Percentiles rank a stretch among this genome's conserved stretches.
Conservation (phyloP, 1,140 invertebrate species). For the Pomacea maculata region DNA sequence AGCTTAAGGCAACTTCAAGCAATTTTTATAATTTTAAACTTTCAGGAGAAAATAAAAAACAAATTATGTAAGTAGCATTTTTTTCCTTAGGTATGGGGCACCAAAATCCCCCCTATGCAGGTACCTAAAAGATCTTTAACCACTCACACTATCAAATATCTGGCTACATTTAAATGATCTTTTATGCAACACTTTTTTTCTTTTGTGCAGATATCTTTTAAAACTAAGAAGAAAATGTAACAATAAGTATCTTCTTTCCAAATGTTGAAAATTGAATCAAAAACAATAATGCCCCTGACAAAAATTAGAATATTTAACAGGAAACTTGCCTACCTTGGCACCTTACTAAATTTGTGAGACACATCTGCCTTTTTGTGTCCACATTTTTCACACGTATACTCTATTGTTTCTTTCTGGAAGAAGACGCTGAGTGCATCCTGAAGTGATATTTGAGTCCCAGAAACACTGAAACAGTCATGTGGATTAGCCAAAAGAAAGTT, state of each 20-base stretch:
- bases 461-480: slow-evolving; percentile 32
- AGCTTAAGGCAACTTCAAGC: background rate
- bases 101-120: too few relatives aligned
- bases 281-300: too few relatives aligned
- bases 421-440: slow-evolving; percentile 59
- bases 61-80: too few relatives aligned
- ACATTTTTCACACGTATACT: slow-evolving; percentile 62
- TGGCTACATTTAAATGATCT: too few relatives aligned
- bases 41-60: background rate
- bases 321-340: slow-evolving; percentile 48
- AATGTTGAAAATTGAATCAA: too few relatives aligned
- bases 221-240: too few relatives aligned
- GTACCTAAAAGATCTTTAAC: too few relatives aligned
- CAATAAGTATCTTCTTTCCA: too few relatives aligned
- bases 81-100: too few relatives aligned
- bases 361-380: slow-evolving; percentile 45
- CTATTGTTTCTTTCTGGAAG: slow-evolving; percentile 52
- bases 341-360: slow-evolving; percentile 46
- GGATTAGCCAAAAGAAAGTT: background rate
- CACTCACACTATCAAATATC: too few relatives aligned
- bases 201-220: too few relatives aligned
- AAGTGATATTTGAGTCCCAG: slow-evolving; percentile 36
- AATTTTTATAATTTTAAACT: background rate
- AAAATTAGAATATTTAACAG: background rate
- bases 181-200: too few relatives aligned